Base-by-base conservation (phyloP, 2,888 invertebrate species). In the Mythimna ferrago region DNA sequence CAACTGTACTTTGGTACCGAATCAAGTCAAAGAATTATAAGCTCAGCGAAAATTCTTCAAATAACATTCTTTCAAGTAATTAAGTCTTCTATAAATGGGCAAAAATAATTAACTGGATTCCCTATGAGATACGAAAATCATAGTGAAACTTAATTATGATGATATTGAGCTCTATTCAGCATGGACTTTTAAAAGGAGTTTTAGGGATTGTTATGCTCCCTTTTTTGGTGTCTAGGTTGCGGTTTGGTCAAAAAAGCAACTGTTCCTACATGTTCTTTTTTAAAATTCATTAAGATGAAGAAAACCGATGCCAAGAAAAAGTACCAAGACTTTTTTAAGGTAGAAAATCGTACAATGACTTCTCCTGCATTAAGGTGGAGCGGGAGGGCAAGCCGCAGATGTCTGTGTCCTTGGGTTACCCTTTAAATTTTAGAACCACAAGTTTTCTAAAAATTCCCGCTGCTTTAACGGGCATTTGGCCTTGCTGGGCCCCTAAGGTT, bases 51-150 rank as follows among this genome's bases (percentile, higher is more conserved):
- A 71, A 66, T 76, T 56, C 2, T 53, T 53, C 26, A 77, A 77
- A 77, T 60, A 71, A 57, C 48, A 77, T 79, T 66, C 53, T 66
- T 56, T 38, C 2, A 19, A 53, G 44, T 44, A 53, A 76, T 66
- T 78, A 64, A n/a, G 57, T 68, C 21, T 32, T 38, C n/a, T 51
- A 21, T 41, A 58, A 48, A 57, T 54, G 61, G 44, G 14, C 38
- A 48, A 60, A 38, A 53, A n/a, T 16, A 54, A 63, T 76, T 26
- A 38, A 53, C 21, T 57, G n/a, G n/a, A 73, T 75, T 67, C 21
- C 14, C 56, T 32, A 21, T 21, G n/a, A 44, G 48, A 63, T 76
- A 76, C 26, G n/a, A 58, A 70, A 58, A 66, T 54, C 5, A n/a
- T 54, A 65, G 26, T 60, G 16, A 41, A 53, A 48, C n/a, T 10